Evolutionary conservation across 2,888 invertebrate species (phyloP).

Genomic region (Sphinx pinastri): DNA sequence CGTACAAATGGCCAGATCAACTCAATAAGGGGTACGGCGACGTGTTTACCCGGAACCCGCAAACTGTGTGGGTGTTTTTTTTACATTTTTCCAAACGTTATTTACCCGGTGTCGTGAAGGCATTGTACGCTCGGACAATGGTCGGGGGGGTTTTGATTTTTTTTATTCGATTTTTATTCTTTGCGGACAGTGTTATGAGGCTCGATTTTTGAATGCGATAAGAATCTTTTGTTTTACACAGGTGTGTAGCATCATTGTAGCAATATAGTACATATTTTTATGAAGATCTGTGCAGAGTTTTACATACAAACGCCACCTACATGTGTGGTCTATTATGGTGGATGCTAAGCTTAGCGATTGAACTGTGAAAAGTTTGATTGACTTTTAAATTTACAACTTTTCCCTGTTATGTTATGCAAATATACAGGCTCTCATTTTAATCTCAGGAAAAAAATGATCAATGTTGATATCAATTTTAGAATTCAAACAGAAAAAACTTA

Average conservation of each 20-base stretch:
- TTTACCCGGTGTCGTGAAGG: conserved; percentile 82
- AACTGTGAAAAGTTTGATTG: background rate
- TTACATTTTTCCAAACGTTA: conserved; percentile 80
- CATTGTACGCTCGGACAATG: conserved; percentile 79
- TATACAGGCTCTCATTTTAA: background rate
- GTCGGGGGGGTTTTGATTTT: conserved; percentile 64
- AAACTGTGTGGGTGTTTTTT: conserved; percentile 72
- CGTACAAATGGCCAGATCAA: conserved; percentile 82
- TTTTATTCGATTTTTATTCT: conserved; percentile 52
- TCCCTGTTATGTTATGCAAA: background rate
- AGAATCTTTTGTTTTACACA: conserved; percentile 3
- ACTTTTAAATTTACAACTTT: background rate
- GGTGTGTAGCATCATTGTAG: background rate
- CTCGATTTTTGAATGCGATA: conserved; percentile 21
- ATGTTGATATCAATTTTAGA: too few relatives aligned
- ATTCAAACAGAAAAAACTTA: too few relatives aligned
- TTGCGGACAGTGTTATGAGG: conserved; percentile 29
- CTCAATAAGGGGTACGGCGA: conserved; percentile 78
- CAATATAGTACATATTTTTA: background rate
- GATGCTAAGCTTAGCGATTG: too few relatives aligned
- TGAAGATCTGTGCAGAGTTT: background rate
- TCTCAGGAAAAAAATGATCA: too few relatives aligned
- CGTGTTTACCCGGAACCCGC: conserved; percentile 82
- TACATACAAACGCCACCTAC: too few relatives aligned
- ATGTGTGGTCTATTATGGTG: too few relatives aligned